Evolutionary conservation across 2,888 invertebrate species (phyloP), one percentile per base, ranked within the genome.

Genomic region (Amphipoea lucens): DNA sequence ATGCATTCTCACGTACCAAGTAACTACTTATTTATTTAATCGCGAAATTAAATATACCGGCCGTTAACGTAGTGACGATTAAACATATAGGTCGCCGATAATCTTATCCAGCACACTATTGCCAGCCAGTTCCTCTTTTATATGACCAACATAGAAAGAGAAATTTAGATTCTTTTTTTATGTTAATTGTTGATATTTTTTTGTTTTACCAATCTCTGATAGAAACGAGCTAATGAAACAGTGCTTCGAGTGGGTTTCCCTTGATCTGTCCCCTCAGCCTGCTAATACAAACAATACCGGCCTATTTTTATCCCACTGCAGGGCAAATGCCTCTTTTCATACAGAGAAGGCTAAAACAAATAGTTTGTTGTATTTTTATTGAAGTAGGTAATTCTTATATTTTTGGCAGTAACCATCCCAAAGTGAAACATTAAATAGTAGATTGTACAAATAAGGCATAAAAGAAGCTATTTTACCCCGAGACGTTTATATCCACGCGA

Each of bases 71-170:
- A 45, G 29, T 66, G 40, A 63, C 70, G 82, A 82, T 81, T 68
- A 54, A 63, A 71, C 11, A 79, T 14, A 68, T 76, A 86, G 77
- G 82, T 84, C 77, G 62, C 29, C 69, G 62, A 42, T 74, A 63
- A 74, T 77, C 70, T 82, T 76, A 77, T 71, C 70, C 66, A 40
- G 70, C 23, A 3, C 71, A 20, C 40, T 73, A 62, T 48, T 67
- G 54, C 48, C 20, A 62, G 66, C n/a, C 36, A 54, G 69, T 9
- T 84, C 36, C 45, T 84, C 63, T 54, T 57, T 57, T 68, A 65
- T 68, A 51, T 40, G 71, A 20, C 14, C 14, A 12, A 45, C 20
- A 17, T 73, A 48, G 7, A 6, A n/a, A 40, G 7, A 70, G 7
- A 51, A 48, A 69, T 12, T 36, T 48, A 2, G 23, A 23, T 57